Evolutionary conservation across 1,140 invertebrate species (phyloP), one percentile per base, ranked within the genome.

Genomic region (Neodiprion pinetum): DNA sequence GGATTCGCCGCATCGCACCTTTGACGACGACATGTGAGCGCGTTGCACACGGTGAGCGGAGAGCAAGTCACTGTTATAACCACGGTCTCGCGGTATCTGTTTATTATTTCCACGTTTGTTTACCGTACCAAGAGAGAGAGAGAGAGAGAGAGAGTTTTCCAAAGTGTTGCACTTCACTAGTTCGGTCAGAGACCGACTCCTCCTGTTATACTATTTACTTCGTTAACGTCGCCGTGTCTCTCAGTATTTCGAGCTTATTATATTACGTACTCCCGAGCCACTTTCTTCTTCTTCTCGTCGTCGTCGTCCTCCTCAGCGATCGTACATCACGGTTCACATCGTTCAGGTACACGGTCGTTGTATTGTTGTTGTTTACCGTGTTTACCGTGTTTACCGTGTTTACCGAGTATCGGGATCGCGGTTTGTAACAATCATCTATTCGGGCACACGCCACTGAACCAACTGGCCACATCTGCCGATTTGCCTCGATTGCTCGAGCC

Each of bases 401-500:
- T 9, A 17, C 53, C 53, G 53, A 61, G 53, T 12, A 17, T 61
- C 53, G 53, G n/a, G 11, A 11, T 61, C 53, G 53, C 53, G n/a
- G 11, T 61, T 61, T 61, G 53, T 9, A 14, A 61, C 53, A 14
- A 61, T 61, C 53, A 61, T 7, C 53, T 61, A 61, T 66, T 73
- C 78, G 68, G 78, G 75, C 49, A 76, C 76, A 78, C 76, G 75
- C 72, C 80, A 77, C 73, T 75, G 76, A 81, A 77, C 75, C 76
- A 80, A 82, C 81, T 82, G 80, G 77, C 78, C 75, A 79, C 79
- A 82, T 82, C 80, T 82, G 78, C 74, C 77, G 76, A 79, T 80
- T 76, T 79, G 74, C 70, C 53, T 71, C 28, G 12, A 14, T 21
- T 40, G 21, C 53, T 67, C 65, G 53, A 61, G 53, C 65, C 50